Percentiles rank a stretch among this genome's conserved stretches.
phyloP scores from a whole-genome alignment of 2,113 vertebrate genomes.

The Pipra filicauda region DNA sequence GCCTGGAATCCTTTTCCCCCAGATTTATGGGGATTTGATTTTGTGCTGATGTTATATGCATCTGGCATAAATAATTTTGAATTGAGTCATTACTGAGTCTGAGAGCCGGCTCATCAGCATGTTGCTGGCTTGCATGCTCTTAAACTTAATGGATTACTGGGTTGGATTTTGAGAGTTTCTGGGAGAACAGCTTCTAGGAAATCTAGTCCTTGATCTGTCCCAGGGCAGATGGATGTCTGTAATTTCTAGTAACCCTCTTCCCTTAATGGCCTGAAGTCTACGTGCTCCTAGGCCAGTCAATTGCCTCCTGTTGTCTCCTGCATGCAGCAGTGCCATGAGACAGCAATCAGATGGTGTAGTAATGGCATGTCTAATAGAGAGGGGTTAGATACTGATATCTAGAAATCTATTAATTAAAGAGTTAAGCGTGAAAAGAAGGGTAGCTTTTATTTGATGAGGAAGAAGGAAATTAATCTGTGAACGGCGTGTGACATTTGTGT shows the following conservation, averaged over 20 bases:
- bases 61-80: conserved; percentile 1
- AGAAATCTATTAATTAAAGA: neutral
- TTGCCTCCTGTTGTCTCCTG: neutral
- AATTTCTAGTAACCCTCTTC: neutral
- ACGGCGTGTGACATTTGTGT: neutral
- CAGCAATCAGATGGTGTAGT: neutral
- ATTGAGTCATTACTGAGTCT: neutral
- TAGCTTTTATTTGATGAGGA: neutral
- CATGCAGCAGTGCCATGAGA: neutral
- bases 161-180: neutral
- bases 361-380: neutral
- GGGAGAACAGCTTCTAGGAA: conserved; percentile 23
- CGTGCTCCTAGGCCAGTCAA: neutral
- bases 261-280: neutral
- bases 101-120: neutral
- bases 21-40: conserved; percentile 12
- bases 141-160: neutral
- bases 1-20: neutral
- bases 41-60: neutral
- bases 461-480: neutral
- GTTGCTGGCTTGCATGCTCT: neutral
- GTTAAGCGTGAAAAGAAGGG: neutral
- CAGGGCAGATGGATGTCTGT: neutral
- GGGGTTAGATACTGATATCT: neutral
- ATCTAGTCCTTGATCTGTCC: neutral